Conservation (phyloP, 2,113 vertebrate species). For the Epinephelus fuscoguttatus region DNA sequence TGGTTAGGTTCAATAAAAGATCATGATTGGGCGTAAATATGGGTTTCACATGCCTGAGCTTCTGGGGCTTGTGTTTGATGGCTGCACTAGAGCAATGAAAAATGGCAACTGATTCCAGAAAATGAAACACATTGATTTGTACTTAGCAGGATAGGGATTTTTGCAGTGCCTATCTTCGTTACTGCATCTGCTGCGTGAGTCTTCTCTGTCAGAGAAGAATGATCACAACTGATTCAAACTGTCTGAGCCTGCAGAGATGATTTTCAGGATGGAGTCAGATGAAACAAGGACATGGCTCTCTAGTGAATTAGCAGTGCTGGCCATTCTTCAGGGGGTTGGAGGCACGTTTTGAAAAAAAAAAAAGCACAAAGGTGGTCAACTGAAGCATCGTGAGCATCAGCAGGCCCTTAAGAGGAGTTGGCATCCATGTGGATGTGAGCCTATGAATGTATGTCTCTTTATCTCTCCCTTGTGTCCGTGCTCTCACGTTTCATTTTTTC, state of each 20-base stretch:
- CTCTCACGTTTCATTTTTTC: slow-evolving; percentile 56
- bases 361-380: slow-evolving; percentile 45
- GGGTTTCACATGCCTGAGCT: no score
- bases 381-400: slow-evolving; percentile 20
- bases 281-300: slow-evolving; percentile 44
- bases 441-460: slow-evolving; percentile 42
- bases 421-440: slow-evolving; percentile 25
- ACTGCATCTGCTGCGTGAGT: slow-evolving; percentile 15
- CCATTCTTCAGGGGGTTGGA: slow-evolving; percentile 20
- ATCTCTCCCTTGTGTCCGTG: slow-evolving; percentile 39
- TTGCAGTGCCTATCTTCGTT: not conserved
- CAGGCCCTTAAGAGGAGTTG: slow-evolving; percentile 50
- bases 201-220: slow-evolving; percentile 12
- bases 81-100: not conserved
- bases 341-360: slow-evolving; percentile 8
- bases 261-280: slow-evolving; percentile 57
- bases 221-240: slow-evolving; percentile 30
- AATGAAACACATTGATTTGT: not conserved
- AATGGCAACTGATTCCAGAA: not conserved
- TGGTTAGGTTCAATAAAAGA: no score
- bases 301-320: slow-evolving; percentile 21
- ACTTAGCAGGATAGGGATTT: not conserved
- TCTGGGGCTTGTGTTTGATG: no score
- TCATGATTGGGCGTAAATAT: no score
- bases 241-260: slow-evolving; percentile 33